A percentile compares a stretch with the other conserved stretches of the same genome.
phyloP scores from a whole-genome alignment of 2,888 invertebrate species.

The Plutella xylostella region DNA sequence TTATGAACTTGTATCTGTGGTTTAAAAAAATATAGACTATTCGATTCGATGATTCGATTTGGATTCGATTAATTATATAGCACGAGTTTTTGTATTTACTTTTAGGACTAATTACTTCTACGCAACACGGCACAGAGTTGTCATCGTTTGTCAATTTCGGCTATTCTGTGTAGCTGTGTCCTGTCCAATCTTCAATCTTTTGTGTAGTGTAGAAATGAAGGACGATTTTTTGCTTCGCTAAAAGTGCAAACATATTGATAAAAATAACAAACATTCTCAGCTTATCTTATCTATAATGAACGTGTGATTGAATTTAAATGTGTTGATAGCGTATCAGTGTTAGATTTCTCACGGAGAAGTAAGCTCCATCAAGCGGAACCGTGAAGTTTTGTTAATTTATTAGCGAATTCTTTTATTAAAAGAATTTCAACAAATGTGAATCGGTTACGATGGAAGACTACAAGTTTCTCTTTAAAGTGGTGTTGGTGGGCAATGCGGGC shows the following conservation, averaged over 20 bases:
- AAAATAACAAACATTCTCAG: not conserved
- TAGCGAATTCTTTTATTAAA: slow-evolving; percentile 23
- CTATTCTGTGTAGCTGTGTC: not conserved
- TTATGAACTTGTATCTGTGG: not conserved
- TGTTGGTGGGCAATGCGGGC: slow-evolving; percentile 97
- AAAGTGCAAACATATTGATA: not conserved
- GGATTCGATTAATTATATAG: too few species aligned
- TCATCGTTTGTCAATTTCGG: not conserved
- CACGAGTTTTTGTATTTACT: not conserved
- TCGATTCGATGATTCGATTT: too few species aligned
- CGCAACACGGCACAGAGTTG: not conserved
- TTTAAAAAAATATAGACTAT: not conserved
- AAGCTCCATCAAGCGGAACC: slow-evolving; percentile 51
- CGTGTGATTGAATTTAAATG: slow-evolving; percentile 42
- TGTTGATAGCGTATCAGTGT: slow-evolving; percentile 30
- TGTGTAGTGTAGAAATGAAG: not conserved
- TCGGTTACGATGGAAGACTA: slow-evolving; percentile 90
- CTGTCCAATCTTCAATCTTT: not conserved
- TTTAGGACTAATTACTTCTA: not conserved
- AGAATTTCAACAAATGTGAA: slow-evolving; percentile 39
- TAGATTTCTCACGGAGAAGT: slow-evolving; percentile 30
- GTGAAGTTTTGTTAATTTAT: slow-evolving; percentile 34
- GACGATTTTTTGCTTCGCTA: not conserved
- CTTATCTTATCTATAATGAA: slow-evolving; percentile 42
- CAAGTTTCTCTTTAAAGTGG: slow-evolving; percentile 99